Evolutionary conservation across 2,888 invertebrate species (phyloP).

Genomic region (Agriopis leucophaearia): DNA sequence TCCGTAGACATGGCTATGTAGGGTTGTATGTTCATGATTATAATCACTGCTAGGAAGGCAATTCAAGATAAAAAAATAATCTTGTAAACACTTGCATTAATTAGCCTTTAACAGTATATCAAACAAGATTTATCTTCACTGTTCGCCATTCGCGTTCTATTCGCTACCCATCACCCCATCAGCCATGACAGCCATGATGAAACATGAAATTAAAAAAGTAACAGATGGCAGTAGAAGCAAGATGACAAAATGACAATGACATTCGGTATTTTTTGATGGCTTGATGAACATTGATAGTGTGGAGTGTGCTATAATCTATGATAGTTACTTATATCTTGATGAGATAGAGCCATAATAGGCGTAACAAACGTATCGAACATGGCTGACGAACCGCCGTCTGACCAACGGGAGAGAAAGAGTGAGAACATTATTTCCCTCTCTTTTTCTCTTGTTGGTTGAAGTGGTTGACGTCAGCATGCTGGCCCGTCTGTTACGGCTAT

Average conservation of each 20-base stretch:
- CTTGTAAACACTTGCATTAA: conserved; percentile 10
- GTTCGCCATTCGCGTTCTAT: conserved; percentile 17
- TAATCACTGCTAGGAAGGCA: conserved; percentile 18
- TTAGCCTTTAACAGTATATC: not conserved
- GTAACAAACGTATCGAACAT: too few species aligned
- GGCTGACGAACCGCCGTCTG: too few species aligned
- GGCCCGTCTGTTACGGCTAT: too few species aligned
- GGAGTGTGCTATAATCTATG: not conserved
- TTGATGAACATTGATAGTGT: not conserved
- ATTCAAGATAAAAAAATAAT: conserved; percentile 14
- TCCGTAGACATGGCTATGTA: conserved; percentile 41
- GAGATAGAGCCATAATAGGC: too few species aligned
- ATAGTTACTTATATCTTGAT: not conserved
- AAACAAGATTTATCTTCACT: conserved; percentile 20
- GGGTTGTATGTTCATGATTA: conserved; percentile 29
- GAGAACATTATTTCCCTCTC: too few species aligned
- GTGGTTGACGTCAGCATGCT: too few species aligned
- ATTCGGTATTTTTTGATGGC: not conserved
- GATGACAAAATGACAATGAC: too few species aligned
- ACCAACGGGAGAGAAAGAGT: too few species aligned
- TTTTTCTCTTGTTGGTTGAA: too few species aligned
- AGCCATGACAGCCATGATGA: conserved; percentile 34
- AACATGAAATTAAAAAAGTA: too few species aligned
- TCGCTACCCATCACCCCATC: conserved; percentile 22
- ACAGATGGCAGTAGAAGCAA: too few species aligned